Evolutionary conservation across 2,113 vertebrate species (phyloP), one percentile per base, ranked within the genome.

Genomic region (Hylia prasina): DNA sequence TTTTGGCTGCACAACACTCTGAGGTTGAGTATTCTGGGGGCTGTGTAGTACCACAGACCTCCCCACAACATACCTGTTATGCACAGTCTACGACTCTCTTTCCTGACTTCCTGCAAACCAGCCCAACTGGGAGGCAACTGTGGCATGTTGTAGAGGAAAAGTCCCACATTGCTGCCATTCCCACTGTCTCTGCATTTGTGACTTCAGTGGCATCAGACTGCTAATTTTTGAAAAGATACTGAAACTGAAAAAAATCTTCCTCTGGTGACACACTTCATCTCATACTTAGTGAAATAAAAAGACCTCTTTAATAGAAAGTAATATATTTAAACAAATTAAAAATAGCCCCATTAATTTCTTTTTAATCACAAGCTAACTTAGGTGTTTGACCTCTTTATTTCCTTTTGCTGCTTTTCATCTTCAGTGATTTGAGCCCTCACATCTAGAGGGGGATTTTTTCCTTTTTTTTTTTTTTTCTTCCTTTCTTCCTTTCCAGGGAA

Each of bases 321-420:
- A 96, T 96, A 96, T 56, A 78, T 89, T 97, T 93, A 95, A 96
- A 95, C 69, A 82, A 95, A 96, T 96, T 97, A 96, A 97, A 96
- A 96, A 96, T 96, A 97, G 93, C 51, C 93, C 51, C 68, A 61
- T 89, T 96, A 96, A 97, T 97, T 97, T 96, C 92, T 96, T 96
- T 95, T 96, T 95, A 97, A 96, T 96, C 93, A 96, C 93, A 92
- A 96, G 94, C 77, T 93, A 94, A 96, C 94, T 93, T 90, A 87
- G 88, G 94, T 89, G 69, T 78, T 50, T 93, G 92, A 96, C 94
- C 95, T 96, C 96, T 96, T 95, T 96, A 93, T 90, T 96, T 96
- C 91, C 69, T 95, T 94, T 69, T 77, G 69, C 81, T 81, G 51
- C 77, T 73, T 90, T 81, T 97, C 87, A 77, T 91, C 90, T 88